Evolutionary conservation across 2,113 vertebrate species (phyloP), one percentile per base, ranked within the genome.

Genomic region (Gorilla gorilla): DNA sequence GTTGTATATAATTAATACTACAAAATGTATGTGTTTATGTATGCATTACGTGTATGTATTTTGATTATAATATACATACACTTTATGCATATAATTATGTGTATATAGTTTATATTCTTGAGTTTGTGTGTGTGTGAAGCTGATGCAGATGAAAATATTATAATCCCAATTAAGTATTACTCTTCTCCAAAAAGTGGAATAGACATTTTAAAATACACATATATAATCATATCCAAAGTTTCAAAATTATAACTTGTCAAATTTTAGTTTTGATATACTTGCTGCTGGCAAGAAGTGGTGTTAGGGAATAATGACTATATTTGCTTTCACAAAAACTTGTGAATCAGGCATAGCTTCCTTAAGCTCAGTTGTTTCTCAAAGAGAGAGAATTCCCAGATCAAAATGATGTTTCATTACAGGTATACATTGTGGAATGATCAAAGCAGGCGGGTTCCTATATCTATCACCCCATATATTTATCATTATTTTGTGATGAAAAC

Each of bases 161-260:
- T 76, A 30, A 45, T 59, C 30, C 1, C 11, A n/a, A 2, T 35
- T 90, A 50, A 52, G 5, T 2, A 91, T 83, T 82, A 48, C 82
- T 78, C 12, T 73, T 96, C 27, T 57, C 22, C 57, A 11, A 97
- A 59, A 97, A 95, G 72, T 97, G 97, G 92, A 89, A 61, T 88
- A 90, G 6, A 70, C 57, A 59, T 84, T 57, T 52, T 95, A 94
- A 97, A 98, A 97, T 89, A 68, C 13, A 96, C 95, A 61, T 98
- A 82, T 43, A 81, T 59, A 82, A 9, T 97, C 95, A 93, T 90
- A 93, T 96, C 2, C 2, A 93, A 78, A 73, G 40, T 98, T 96
- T 97, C 85, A 94, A 97, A 98, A 94, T 97, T 96, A 45, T 64
- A 38, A 30, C 96, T 81, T 90, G 14, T 90, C 70, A 95, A 97